phyloP scores from a whole-genome alignment of 2,797 vertebrate genomes.

The Fringilla coelebs region DNA sequence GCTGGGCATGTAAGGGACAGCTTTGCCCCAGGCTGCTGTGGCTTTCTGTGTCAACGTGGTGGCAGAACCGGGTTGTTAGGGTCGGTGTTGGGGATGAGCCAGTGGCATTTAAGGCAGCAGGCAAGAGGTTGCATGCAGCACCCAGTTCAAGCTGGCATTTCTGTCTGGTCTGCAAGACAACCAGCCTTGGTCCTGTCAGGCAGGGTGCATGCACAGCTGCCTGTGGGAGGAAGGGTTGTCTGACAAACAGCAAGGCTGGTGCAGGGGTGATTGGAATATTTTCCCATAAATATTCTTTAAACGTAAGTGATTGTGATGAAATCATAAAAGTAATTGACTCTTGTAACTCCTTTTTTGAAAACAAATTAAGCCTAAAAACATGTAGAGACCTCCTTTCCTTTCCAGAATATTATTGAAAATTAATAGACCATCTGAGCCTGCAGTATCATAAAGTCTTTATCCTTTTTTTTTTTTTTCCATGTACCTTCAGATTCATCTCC shows the following conservation, averaged over 20 bases:
- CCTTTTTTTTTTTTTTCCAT: neutral
- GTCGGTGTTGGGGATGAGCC: neutral
- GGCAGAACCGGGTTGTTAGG: neutral
- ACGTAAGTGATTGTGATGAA: neutral
- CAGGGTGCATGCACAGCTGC: neutral
- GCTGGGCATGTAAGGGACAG: rapidly evolving
- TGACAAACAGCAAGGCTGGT: neutral
- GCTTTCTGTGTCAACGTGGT: neutral
- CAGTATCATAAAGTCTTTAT: neutral
- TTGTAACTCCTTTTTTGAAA: conserved; percentile 2
- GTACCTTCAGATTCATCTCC: conserved; percentile 54
- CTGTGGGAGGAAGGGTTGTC: neutral
- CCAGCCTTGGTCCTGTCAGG: neutral
- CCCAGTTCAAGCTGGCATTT: neutral
- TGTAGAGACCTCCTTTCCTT: neutral
- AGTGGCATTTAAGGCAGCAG: neutral
- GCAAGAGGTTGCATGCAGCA: neutral
- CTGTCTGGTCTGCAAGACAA: neutral
- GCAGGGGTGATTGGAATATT: neutral
- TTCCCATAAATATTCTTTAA: neutral
- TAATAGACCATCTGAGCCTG: conserved; percentile 41
- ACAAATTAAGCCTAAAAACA: neutral
- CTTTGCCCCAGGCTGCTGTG: neutral
- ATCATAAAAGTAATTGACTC: neutral
- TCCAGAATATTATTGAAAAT: conserved; percentile 41